Evolutionary conservation across 1,140 invertebrate genomes (phyloP), one percentile per base, ranked within the genome.

Genomic region (Myzus persicae): DNA sequence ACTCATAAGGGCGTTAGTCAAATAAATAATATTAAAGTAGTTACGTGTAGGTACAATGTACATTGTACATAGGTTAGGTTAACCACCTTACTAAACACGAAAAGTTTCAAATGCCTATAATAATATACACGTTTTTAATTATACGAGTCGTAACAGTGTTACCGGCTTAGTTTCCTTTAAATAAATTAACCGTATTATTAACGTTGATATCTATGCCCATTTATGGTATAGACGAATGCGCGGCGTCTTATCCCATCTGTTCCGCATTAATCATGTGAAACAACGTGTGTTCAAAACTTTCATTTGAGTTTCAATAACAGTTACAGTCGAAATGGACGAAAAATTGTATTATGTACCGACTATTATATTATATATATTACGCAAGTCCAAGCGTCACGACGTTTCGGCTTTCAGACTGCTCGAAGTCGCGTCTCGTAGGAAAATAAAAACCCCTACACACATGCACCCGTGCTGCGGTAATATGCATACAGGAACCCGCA

Each of bases 211-310:
- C 31, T 42, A 51, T 51, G 76, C 31, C 91, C 91, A 85, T 93
- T 93, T 93, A 93, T 54, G 91, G 91, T 84, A 0, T 48, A 67
- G n/a, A 82, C 90, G 54, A 91, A 81, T 31, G 48, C 51, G 48
- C 81, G 76, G 44, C 76, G 40, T 84, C 44, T 92, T 40, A 44
- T 91, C 90, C 90, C 90, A 92, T 92, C 90, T 92, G 90, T 92
- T 92, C 90, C 44, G 81, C 91, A 93, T 93, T 82, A 93, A 93
- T 93, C 91, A 93, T 82, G 91, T 54, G 36, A 51, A 84, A 93
- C 76, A 38, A 51, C 91, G 38, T 46, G 54, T 54, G 42, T 82
- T 76, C 76, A 92, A 48, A 46, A 93, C 91, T 93, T 93, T 93
- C 91, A 84, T 91, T 82, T 48, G 67, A 67, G 51, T 42, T 90